These are phyloP conservation scores for Bostrychus sinensis DNA, from an alignment of 2,113 vertebrate species.

Conservation along the genomic window DNA sequence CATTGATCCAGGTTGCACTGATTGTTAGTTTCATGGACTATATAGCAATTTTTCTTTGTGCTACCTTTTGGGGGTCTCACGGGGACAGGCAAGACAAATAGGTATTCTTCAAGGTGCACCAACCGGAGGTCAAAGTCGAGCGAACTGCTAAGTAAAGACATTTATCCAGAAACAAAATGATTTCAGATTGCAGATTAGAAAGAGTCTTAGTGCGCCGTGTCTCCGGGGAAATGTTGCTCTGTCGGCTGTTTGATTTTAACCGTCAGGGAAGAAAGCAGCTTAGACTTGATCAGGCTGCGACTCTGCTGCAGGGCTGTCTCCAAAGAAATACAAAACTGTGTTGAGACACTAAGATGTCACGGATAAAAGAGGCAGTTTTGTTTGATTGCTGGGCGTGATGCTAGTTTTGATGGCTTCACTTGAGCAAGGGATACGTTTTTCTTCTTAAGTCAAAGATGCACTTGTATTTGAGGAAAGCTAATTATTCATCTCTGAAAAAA, in stretches of 20 bases:
- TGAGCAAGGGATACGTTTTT: too few species aligned
- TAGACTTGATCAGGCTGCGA: slow-evolving; percentile 1
- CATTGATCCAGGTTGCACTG: neutral
- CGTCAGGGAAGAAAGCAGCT: slow-evolving; percentile 1
- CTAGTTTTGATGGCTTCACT: too few species aligned
- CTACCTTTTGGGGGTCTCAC: slow-evolving; percentile 21
- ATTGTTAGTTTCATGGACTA: neutral
- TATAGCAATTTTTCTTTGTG: slow-evolving; percentile 29
- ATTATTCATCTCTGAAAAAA: too few species aligned
- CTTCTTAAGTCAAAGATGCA: too few species aligned
- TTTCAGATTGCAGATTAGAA: slow-evolving; percentile 19
- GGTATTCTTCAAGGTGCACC: slow-evolving; percentile 34
- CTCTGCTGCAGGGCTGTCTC: neutral
- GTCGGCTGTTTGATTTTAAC: slow-evolving; percentile 30
- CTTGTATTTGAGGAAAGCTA: too few species aligned
- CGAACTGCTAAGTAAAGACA: slow-evolving; percentile 15
- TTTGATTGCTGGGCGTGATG: too few species aligned
- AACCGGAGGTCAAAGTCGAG: slow-evolving; percentile 20
- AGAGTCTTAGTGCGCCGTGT: neutral
- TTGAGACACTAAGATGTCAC: neutral
- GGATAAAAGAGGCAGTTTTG: slow-evolving; percentile 6
- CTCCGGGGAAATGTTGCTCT: neutral
- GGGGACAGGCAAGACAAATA: slow-evolving; percentile 30
- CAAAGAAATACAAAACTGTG: neutral
- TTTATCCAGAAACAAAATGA: slow-evolving; percentile 39